phyloP scores from a whole-genome alignment of 2,888 invertebrate genomes.

The Troides oblongomaculatus region DNA sequence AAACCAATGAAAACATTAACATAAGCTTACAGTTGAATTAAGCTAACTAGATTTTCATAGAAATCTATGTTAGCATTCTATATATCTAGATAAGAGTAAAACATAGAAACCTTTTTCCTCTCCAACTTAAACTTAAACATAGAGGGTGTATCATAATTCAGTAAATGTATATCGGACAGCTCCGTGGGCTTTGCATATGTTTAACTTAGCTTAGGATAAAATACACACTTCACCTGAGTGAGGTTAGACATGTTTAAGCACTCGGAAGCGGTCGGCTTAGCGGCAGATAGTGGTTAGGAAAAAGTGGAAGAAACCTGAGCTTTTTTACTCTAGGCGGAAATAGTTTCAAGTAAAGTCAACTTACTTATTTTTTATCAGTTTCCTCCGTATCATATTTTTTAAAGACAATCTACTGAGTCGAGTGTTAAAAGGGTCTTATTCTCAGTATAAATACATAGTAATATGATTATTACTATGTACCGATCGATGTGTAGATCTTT shows the following conservation, averaged over 20 bases:
- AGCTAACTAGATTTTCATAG: no score
- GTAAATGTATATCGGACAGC: neutral
- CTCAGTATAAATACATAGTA: no score
- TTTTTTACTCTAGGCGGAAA: neutral
- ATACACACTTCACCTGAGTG: constrained; percentile 22
- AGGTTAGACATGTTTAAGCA: constrained; percentile 26
- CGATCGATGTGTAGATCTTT: no score
- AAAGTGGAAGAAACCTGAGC: constrained; percentile 6
- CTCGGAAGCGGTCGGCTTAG: constrained; percentile 12
- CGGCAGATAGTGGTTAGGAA: constrained; percentile 17
- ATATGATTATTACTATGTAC: no score
- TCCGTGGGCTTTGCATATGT: constrained; percentile 2
- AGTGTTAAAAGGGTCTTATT: no score
- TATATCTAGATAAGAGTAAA: neutral
- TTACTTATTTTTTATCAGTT: neutral
- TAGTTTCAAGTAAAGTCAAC: neutral
- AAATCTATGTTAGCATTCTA: neutral
- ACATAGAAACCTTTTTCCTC: neutral
- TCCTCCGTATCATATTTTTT: no score
- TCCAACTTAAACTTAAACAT: neutral
- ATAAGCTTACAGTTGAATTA: no score
- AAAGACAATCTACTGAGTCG: no score
- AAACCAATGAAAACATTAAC: no score
- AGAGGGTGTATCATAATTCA: constrained; percentile 10
- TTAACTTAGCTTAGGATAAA: constrained; percentile 23